Evolutionary conservation across 1,140 invertebrate genomes (phyloP).

Genomic region (Cydia pomonella): DNA sequence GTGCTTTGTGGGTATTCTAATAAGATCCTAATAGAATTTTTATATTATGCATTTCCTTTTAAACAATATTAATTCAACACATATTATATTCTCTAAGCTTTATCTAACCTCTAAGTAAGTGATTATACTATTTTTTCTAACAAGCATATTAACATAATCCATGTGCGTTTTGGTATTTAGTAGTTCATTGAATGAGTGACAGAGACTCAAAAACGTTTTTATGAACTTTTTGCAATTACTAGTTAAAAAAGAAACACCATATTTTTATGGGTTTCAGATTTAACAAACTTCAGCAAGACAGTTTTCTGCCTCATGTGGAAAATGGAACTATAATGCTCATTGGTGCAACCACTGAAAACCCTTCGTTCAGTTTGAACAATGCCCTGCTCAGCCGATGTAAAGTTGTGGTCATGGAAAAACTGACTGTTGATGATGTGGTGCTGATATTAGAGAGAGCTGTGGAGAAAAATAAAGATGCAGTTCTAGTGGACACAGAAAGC

Average conservation of each 20-base stretch:
- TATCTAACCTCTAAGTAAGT: no score
- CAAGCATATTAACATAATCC: neutral
- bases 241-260: neutral
- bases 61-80: no score
- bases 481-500: slow-evolving; percentile 46
- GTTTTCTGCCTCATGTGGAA: slow-evolving; percentile 90
- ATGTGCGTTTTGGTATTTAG: no score
- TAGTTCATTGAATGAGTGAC: no score
- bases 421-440: slow-evolving; percentile 82
- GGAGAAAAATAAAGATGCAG: slow-evolving; percentile 52
- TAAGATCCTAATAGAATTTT: neutral
- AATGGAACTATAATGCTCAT: slow-evolving; percentile 90
- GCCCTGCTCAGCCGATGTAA: slow-evolving; percentile 89
- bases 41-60: neutral
- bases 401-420: slow-evolving; percentile 89
- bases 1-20: neutral
- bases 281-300: slow-evolving; percentile 91
- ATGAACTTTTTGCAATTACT: no score
- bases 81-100: no score
- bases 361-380: slow-evolving; percentile 91
- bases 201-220: no score
- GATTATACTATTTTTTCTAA: no score
- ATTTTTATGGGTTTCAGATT: slow-evolving; percentile 81
- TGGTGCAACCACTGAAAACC: slow-evolving; percentile 94
- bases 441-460: slow-evolving; percentile 85